Conservation (phyloP, 2,797 vertebrate species). For the Brotogeris chrysoptera region DNA sequence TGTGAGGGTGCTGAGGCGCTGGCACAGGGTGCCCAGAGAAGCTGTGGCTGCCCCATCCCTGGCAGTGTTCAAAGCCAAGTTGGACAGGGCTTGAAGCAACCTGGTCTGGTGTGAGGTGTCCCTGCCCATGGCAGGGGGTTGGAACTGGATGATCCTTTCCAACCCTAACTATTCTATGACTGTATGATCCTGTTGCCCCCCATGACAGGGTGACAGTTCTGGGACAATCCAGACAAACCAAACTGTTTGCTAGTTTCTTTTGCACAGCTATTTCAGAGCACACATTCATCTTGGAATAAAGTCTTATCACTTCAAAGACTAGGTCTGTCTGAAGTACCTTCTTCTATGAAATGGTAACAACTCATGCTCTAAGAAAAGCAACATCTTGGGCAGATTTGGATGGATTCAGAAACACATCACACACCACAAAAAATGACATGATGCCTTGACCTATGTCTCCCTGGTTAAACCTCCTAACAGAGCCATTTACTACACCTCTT, state of each 20-base stretch:
- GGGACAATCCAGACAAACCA: background rate
- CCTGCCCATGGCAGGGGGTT: background rate
- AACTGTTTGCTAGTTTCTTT: background rate
- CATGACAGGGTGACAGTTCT: background rate
- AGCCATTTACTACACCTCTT: background rate
- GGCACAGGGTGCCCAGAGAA: no score
- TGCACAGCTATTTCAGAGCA: background rate
- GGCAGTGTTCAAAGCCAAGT: no score
- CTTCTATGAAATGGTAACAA: background rate
- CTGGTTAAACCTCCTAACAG: slow-evolving; percentile 18
- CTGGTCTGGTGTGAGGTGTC: background rate
- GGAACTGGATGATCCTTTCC: background rate
- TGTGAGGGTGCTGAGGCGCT: no score
- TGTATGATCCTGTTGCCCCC: background rate
- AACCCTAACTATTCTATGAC: background rate
- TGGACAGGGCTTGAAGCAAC: background rate
- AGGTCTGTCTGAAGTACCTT: background rate
- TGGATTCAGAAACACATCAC: background rate
- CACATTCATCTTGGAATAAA: background rate
- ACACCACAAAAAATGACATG: background rate
- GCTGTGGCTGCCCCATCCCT: no score
- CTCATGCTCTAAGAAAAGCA: background rate
- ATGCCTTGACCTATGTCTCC: background rate
- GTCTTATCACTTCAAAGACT: background rate
- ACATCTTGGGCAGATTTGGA: background rate